A percentile compares a stretch with the other conserved stretches of the same genome.
Conservation (phyloP, 2,888 invertebrate genomes). For the Nymphalis polychloros region DNA sequence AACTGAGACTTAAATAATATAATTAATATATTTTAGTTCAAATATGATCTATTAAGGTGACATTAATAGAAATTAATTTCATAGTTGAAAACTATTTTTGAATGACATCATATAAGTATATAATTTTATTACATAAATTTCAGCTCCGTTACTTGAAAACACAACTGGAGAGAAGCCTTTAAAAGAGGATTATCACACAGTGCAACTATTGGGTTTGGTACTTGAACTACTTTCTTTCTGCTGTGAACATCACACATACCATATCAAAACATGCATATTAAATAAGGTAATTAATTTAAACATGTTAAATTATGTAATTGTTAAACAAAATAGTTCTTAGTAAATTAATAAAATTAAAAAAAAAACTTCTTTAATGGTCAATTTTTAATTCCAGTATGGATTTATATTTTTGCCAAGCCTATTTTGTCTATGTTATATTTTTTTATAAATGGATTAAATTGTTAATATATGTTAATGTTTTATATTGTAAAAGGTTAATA, state of each 20-base stretch:
- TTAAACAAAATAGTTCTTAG: not conserved
- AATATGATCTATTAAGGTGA: no score
- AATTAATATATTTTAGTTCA: no score
- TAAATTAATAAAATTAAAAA: not conserved
- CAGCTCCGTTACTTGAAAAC: constrained; percentile 95
- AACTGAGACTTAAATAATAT: no score
- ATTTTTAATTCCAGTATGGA: not conserved
- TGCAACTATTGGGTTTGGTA: constrained; percentile 96
- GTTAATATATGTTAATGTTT: not conserved
- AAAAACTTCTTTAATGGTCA: no score
- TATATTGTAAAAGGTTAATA: not conserved
- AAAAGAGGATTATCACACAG: constrained; percentile 97
- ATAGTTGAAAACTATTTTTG: no score
- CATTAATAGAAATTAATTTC: no score
- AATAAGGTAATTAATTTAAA: constrained; percentile 84
- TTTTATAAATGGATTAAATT: not conserved
- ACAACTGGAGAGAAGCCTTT: constrained; percentile 94
- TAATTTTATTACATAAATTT: constrained; percentile 31
- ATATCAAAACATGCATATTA: constrained; percentile 98
- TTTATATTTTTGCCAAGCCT: not conserved
- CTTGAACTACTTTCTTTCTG: constrained; percentile 98
- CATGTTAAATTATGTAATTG: constrained; percentile 11
- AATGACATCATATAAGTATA: not conserved
- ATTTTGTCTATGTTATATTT: not conserved
- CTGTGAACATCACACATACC: constrained; percentile 99